Percentiles rank a stretch among this genome's conserved stretches.
These are phyloP conservation scores for Melopsittacus undulatus DNA, from an alignment of 2,797 vertebrate genomes.

Conservation along the genomic window DNA sequence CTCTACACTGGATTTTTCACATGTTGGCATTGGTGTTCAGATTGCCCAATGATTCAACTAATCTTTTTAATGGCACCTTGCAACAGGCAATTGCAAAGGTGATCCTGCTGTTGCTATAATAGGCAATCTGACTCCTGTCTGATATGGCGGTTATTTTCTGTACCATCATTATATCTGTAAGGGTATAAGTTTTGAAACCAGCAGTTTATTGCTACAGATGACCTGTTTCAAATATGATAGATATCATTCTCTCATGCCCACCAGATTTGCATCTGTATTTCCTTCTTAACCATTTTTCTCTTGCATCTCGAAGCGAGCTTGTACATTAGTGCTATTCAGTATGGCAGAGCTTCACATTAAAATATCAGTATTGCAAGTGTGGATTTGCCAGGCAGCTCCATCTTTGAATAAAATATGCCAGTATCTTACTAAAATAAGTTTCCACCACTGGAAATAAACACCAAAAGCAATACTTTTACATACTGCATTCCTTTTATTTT, in stretches of 20 bases:
- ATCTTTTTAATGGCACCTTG: conserved; percentile 65
- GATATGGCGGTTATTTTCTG: conserved; percentile 10
- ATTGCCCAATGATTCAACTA: conserved; percentile 8
- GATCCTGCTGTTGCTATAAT: conserved; percentile 22
- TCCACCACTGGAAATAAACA: conserved; percentile 41
- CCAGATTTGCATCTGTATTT: conserved; percentile 62
- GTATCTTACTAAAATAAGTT: conserved; percentile 41
- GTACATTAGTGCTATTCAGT: not conserved
- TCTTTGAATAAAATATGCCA: conserved; percentile 61
- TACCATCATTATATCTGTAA: conserved; percentile 39
- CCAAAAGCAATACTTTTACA: conserved; percentile 8
- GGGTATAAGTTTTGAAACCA: conserved; percentile 58
- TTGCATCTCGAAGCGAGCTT: not conserved
- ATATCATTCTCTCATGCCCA: conserved; percentile 20
- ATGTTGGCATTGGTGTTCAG: conserved; percentile 35
- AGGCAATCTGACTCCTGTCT: conserved; percentile 40
- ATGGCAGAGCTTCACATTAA: conserved; percentile 43
- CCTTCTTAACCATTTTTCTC: conserved; percentile 53
- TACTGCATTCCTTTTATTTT: conserved; percentile 57
- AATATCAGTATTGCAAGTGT: conserved; percentile 5
- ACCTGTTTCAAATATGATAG: conserved; percentile 58
- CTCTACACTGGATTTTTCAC: conserved; percentile 11
- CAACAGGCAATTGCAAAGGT: conserved; percentile 64
- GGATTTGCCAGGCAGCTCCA: conserved; percentile 25
- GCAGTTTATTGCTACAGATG: conserved; percentile 63